Percentiles rank a stretch among this genome's conserved stretches.
These are phyloP conservation scores for Oegoconia quadripuncta DNA, from an alignment of 2,888 invertebrate genomes.

Conservation along the genomic window DNA sequence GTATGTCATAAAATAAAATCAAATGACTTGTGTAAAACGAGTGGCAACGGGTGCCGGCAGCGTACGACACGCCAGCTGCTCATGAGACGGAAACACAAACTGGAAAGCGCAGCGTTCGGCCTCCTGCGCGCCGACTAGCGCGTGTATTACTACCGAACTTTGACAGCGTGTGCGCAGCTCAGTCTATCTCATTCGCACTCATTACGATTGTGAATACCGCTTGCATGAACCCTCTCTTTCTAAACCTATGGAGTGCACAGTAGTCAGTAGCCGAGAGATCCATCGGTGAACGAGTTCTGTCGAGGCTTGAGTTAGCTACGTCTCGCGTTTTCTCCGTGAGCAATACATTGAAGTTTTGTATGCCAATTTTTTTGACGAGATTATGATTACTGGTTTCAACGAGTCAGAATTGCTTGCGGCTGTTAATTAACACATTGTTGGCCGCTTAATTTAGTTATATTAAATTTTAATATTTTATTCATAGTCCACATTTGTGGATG, in stretches of 20 bases:
- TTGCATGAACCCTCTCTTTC: slow-evolving; percentile 27
- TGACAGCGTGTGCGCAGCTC: slow-evolving; percentile 59
- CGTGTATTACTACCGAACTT: slow-evolving; percentile 56
- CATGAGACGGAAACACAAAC: slow-evolving; percentile 66
- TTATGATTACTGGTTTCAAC: slow-evolving; percentile 60
- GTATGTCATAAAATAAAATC: slow-evolving; percentile 39
- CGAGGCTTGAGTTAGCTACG: slow-evolving; percentile 54
- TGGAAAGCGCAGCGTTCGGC: slow-evolving; percentile 60
- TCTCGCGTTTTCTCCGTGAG: slow-evolving; percentile 62
- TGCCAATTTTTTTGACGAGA: slow-evolving; percentile 61
- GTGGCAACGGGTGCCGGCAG: slow-evolving; percentile 55
- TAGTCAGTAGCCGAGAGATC: slow-evolving; percentile 61
- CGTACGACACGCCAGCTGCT: slow-evolving; percentile 66
- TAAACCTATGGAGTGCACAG: slow-evolving; percentile 59
- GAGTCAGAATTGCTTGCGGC: slow-evolving; percentile 53
- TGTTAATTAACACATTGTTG: slow-evolving; percentile 59
- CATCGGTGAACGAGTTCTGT: slow-evolving; percentile 69
- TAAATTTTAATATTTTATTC: background rate
- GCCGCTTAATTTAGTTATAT: slow-evolving; percentile 34
- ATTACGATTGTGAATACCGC: background rate
- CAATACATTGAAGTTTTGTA: slow-evolving; percentile 55
- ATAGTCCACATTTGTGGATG: slow-evolving; percentile 2
- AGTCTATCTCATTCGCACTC: slow-evolving; percentile 37
- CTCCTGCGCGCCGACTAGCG: slow-evolving; percentile 52
- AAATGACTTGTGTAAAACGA: slow-evolving; percentile 57